These are phyloP conservation scores for Drymodes brunneopygia DNA, from an alignment of 2,113 vertebrate genomes.

Conservation along the genomic window DNA sequence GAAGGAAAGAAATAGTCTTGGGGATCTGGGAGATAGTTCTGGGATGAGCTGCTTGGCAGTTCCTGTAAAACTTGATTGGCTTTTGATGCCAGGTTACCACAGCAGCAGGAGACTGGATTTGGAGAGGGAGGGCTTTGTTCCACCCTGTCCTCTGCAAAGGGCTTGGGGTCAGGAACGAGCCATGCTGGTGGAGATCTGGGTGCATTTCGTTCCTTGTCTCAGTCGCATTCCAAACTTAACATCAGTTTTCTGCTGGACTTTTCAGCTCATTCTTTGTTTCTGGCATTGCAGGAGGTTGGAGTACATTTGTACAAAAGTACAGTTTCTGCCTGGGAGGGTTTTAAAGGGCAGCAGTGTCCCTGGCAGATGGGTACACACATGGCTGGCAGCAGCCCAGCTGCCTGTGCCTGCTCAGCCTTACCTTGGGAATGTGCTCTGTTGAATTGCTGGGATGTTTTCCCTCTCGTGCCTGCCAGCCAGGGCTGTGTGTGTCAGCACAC, in stretches of 20 bases:
- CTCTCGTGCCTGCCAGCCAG: not conserved
- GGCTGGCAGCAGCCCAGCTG: not conserved
- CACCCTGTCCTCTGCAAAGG: not conserved
- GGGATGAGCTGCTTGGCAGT: not conserved
- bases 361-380: accelerated
- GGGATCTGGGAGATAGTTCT: not conserved
- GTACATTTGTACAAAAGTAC: not conserved
- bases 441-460: not conserved
- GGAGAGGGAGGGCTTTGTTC: not conserved
- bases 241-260: not conserved
- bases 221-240: not conserved
- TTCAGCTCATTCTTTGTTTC: not conserved
- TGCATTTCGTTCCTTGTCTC: not conserved
- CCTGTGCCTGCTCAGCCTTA: not conserved
- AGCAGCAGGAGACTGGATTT: not conserved
- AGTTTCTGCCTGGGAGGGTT: not conserved
- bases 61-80: not conserved
- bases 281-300: not conserved
- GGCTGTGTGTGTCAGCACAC: not conserved
- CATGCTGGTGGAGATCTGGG: accelerated
- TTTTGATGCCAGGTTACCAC: not conserved
- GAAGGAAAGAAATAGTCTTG: not conserved
- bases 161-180: not conserved
- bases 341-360: not conserved
- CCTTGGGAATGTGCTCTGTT: not conserved